Conservation (phyloP, 2,113 vertebrate genomes). For the Protobothrops flavoviridis region DNA sequence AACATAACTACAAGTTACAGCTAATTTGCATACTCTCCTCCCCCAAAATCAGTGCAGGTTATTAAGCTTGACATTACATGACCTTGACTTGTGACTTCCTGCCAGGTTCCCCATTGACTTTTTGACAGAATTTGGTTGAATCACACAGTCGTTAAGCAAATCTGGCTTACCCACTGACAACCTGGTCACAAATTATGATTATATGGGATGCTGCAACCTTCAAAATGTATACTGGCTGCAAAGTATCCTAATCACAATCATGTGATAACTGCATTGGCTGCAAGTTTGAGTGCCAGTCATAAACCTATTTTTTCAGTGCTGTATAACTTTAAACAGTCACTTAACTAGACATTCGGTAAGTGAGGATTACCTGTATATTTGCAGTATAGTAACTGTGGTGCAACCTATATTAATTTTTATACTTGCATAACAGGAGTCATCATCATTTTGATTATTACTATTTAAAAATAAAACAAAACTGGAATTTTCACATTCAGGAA, state of each 20-base stretch:
- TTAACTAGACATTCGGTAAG: background rate
- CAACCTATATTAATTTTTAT: background rate
- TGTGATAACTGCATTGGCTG: background rate
- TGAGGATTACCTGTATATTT: background rate
- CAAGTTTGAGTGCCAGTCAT: background rate
- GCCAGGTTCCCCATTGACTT: background rate
- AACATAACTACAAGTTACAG: background rate
- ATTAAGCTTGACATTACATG: background rate
- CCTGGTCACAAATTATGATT: background rate
- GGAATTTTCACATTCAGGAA: too few relatives aligned
- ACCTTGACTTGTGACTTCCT: background rate
- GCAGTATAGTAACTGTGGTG: background rate
- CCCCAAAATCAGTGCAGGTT: background rate
- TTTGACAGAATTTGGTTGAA: background rate
- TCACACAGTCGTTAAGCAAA: background rate
- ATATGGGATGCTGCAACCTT: background rate
- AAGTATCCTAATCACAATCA: background rate
- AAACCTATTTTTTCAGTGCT: background rate
- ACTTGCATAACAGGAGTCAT: background rate
- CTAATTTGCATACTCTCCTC: background rate
- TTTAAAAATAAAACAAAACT: too few relatives aligned
- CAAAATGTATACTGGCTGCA: background rate
- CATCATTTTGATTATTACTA: background rate
- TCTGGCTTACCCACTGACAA: background rate
- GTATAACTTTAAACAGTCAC: background rate